Conservation (phyloP, 2,113 vertebrate species). For the Nerophis ophidion region DNA sequence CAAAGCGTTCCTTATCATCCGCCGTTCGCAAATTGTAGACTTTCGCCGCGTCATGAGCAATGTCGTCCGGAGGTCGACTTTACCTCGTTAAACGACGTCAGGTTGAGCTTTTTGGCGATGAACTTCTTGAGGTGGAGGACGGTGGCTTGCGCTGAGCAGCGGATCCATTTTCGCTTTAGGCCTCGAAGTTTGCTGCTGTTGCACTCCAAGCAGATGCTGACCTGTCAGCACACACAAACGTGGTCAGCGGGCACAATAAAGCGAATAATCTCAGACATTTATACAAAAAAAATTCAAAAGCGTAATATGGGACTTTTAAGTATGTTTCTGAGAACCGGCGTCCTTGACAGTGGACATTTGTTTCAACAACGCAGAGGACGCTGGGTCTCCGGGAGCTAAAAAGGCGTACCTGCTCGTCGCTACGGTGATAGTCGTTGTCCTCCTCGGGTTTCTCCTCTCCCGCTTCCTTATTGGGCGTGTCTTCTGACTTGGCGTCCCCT, state of each 20-base stretch:
- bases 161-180: slow-evolving; percentile 97
- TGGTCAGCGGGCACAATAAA: too few relatives aligned
- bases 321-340: too few relatives aligned
- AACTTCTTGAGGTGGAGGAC: slow-evolving; percentile 99
- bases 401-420: slow-evolving; percentile 88
- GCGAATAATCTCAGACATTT: too few relatives aligned
- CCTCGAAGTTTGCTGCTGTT: slow-evolving; percentile 97
- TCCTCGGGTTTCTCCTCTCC: slow-evolving; percentile 94
- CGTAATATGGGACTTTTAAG: too few relatives aligned
- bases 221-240: slow-evolving; percentile 67
- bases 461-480: slow-evolving; percentile 82
- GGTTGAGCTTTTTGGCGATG: slow-evolving; percentile 98
- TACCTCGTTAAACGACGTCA: slow-evolving; percentile 99
- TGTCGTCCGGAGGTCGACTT: not conserved
- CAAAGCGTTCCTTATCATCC: too few relatives aligned
- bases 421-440: slow-evolving; percentile 95
- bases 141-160: slow-evolving; percentile 96
- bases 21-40: too few relatives aligned
- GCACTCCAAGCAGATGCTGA: slow-evolving; percentile 98
- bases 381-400: not conserved
- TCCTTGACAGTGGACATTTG: too few relatives aligned
- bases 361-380: too few relatives aligned
- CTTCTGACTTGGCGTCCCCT: slow-evolving; percentile 92
- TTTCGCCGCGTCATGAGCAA: too few relatives aligned
- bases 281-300: too few relatives aligned